Evolutionary conservation across 2,113 vertebrate species (phyloP), one percentile per base, ranked within the genome.

Genomic region (Dendropsophus ebraccatus): DNA sequence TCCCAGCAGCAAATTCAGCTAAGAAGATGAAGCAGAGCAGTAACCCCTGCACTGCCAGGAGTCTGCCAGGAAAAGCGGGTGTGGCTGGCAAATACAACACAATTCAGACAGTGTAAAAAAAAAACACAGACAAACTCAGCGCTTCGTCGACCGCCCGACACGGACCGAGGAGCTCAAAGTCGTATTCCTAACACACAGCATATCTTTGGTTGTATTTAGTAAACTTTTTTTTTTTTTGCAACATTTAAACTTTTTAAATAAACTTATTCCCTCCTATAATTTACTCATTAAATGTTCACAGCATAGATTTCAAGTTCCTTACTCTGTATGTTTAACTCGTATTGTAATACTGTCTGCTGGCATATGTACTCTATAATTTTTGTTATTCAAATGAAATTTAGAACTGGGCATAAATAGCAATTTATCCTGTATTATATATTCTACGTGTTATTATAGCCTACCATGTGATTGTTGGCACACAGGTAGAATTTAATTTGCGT

Each of bases 381-480:
- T 79, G 62, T 32, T 23, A 41, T 60, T 79, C 77, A 60, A 37
- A 25, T 16, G 23, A 80, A 56, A 23, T 56, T 17, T 45, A 80
- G 12, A 45, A 32, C 56, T 81, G 6, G 58, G 56, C 37, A 65
- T 81, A 81, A 81, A 81, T 47, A 65, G 35, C 6, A 62, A 28
- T 80, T 80, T 62, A 62, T 80, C 6, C 6, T 79, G 30, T 80
- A 45, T 45, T 41, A 79, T 80, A 62, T 45, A 11, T 62, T 80
- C 62, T 81, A 25, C 56, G 47, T 81, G n/a, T 47, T 58, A 47
- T 30, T 47, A 81, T 65, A 65, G 14, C 41, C 19, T 81, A 65
- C 32, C 12, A 25, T 17, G 23, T 25, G 37, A 81, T 58, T 47
- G 56, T 45, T 81, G 37, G 37, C 77, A 80, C 35, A 62, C 58